Conservation (phyloP, 2,797 vertebrate genomes). For the Luscinia luscinia region DNA sequence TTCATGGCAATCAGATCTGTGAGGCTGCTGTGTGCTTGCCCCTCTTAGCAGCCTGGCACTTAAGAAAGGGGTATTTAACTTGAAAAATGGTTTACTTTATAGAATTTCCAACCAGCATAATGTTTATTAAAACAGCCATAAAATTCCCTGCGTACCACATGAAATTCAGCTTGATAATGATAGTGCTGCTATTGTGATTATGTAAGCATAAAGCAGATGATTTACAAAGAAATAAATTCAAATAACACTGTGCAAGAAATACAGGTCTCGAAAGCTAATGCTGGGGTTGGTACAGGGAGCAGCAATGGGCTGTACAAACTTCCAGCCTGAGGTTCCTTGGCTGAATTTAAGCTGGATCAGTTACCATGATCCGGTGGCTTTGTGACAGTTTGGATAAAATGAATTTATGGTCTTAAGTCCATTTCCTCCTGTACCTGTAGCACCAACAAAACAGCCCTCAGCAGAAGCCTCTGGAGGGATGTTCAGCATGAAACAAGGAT, state of each 20-base stretch:
- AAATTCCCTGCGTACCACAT: neutral
- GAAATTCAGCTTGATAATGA: constrained; percentile 38
- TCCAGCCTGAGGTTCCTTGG: neutral
- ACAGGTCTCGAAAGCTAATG: fast-evolving
- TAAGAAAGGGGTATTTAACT: constrained; percentile 20
- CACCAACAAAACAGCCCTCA: neutral
- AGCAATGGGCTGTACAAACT: neutral
- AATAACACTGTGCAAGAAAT: neutral
- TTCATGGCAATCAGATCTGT: neutral
- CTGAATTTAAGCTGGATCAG: neutral
- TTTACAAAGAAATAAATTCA: constrained; percentile 31
- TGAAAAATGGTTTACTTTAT: constrained; percentile 32
- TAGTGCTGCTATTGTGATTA: constrained; percentile 9
- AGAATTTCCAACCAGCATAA: neutral
- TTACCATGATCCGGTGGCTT: neutral
- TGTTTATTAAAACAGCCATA: constrained; percentile 46
- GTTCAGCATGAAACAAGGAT: neutral
- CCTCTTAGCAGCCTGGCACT: neutral
- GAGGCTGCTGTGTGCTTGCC: neutral
- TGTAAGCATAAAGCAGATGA: constrained; percentile 31
- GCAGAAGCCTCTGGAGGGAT: neutral
- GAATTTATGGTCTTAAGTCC: neutral
- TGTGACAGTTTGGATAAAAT: neutral
- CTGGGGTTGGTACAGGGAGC: neutral
- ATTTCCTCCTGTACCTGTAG: fast-evolving